Conservation (phyloP, 2,797 vertebrate species). For the Epinephelus malabaricus region DNA sequence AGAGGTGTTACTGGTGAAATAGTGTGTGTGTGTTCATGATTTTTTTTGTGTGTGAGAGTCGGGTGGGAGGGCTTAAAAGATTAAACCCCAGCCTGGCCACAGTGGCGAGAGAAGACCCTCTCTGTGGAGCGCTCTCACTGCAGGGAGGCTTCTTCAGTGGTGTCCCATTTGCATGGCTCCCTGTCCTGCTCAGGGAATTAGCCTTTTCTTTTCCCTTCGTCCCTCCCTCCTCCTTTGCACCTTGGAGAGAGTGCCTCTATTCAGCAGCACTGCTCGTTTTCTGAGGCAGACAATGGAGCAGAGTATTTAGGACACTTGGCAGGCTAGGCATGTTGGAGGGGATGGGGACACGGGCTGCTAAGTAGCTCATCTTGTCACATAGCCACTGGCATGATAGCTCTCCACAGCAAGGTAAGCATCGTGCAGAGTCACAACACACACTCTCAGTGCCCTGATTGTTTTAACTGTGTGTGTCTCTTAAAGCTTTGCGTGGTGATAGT, state of each 20-base stretch:
- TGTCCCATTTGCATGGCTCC: slow-evolving; percentile 77
- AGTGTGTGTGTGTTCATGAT: slow-evolving; percentile 15
- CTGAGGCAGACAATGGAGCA: slow-evolving; percentile 78
- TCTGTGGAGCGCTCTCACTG: slow-evolving; percentile 67
- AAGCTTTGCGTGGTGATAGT: slow-evolving; percentile 17
- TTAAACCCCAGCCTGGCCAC: slow-evolving; percentile 74
- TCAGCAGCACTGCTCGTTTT: slow-evolving; percentile 65
- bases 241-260: slow-evolving; percentile 67
- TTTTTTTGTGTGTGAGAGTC: slow-evolving; percentile 36
- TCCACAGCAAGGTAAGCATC: slow-evolving; percentile 71
- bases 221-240: slow-evolving; percentile 64
- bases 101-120: slow-evolving; percentile 61
- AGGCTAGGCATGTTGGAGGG: slow-evolving; percentile 60
- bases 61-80: slow-evolving; percentile 75
- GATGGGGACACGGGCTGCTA: slow-evolving; percentile 66
- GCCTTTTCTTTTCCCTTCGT: slow-evolving; percentile 69
- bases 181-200: slow-evolving; percentile 78
- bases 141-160: slow-evolving; percentile 72
- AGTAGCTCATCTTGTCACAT: slow-evolving; percentile 76
- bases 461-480: slow-evolving; percentile 12
- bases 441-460: slow-evolving; percentile 27
- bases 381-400: slow-evolving; percentile 66
- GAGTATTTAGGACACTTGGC: slow-evolving; percentile 86
- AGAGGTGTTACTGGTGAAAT: slow-evolving; percentile 8
- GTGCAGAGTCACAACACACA: slow-evolving; percentile 39